phyloP scores from a whole-genome alignment of 2,113 vertebrate genomes.

The Protobothrops flavoviridis region DNA sequence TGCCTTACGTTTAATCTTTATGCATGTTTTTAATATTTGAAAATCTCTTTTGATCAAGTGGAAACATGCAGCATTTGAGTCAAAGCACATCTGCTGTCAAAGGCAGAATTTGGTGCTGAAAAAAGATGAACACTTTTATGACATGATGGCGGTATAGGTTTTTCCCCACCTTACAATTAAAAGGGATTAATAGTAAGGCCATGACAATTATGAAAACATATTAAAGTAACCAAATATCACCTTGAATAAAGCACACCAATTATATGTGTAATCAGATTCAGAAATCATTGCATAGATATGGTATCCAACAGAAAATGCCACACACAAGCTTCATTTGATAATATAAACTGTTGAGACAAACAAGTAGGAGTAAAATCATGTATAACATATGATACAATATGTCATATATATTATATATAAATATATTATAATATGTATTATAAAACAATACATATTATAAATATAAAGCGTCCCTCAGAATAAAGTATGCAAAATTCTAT shows the following conservation, averaged over 20 bases:
- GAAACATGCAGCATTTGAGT: background rate
- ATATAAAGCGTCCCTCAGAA: background rate
- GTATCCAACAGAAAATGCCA: background rate
- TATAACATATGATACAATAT: too few species aligned
- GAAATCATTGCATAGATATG: background rate
- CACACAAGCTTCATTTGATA: background rate
- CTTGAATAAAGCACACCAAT: background rate
- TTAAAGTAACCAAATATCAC: background rate
- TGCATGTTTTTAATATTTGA: conserved; percentile 16
- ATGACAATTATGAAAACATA: background rate
- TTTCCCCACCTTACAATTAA: background rate
- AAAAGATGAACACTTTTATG: background rate
- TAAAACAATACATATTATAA: background rate
- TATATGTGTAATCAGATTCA: background rate
- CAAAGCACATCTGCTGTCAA: background rate
- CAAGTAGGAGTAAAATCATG: background rate
- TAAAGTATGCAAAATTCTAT: background rate
- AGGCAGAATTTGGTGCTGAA: background rate
- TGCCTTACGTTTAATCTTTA: background rate
- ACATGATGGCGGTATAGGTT: background rate
- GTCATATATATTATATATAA: background rate
- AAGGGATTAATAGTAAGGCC: background rate
- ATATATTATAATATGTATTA: background rate
- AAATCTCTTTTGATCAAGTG: background rate
- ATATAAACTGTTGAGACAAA: background rate